phyloP scores from a whole-genome alignment of 2,888 invertebrate genomes.

The Desoria tigrina region DNA sequence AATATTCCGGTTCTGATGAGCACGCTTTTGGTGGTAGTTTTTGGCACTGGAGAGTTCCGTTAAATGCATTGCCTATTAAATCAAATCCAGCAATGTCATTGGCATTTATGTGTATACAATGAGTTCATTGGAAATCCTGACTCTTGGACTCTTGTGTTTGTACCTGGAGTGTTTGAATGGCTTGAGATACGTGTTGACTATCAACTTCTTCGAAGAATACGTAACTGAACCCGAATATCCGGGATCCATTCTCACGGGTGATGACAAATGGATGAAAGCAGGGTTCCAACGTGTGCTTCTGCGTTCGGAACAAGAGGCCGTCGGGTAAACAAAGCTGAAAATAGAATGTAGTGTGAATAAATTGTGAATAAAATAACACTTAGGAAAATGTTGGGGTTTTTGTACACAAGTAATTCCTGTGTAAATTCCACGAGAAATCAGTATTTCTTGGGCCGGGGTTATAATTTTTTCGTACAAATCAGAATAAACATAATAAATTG shows the following conservation, averaged over 20 bases:
- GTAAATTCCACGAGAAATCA: too few relatives aligned
- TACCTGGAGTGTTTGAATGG: slow-evolving; percentile 92
- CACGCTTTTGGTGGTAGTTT: slow-evolving; percentile 54
- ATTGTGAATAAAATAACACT: neutral
- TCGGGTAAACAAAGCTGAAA: slow-evolving; percentile 88
- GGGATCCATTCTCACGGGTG: slow-evolving; percentile 92
- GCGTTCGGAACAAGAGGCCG: slow-evolving; percentile 91
- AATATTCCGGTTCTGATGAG: slow-evolving; percentile 50
- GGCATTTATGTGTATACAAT: too few relatives aligned
- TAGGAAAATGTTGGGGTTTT: too few relatives aligned
- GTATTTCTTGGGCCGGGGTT: too few relatives aligned
- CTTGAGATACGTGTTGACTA: slow-evolving; percentile 87
- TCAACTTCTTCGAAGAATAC: slow-evolving; percentile 95
- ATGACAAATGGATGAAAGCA: slow-evolving; percentile 95
- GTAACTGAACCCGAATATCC: slow-evolving; percentile 90
- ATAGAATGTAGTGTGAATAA: slow-evolving; percentile 15
- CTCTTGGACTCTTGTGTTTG: too few relatives aligned
- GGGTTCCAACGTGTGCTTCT: slow-evolving; percentile 81
- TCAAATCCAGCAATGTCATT: too few relatives aligned
- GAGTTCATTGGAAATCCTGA: too few relatives aligned
- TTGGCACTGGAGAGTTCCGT: slow-evolving; percentile 84
- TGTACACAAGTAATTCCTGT: too few relatives aligned
- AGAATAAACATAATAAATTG: too few relatives aligned
- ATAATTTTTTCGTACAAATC: too few relatives aligned
- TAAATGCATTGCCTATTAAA: slow-evolving; percentile 76